Base-by-base conservation (phyloP, 2,113 vertebrate genomes). In the Lophura nycthemera region DNA sequence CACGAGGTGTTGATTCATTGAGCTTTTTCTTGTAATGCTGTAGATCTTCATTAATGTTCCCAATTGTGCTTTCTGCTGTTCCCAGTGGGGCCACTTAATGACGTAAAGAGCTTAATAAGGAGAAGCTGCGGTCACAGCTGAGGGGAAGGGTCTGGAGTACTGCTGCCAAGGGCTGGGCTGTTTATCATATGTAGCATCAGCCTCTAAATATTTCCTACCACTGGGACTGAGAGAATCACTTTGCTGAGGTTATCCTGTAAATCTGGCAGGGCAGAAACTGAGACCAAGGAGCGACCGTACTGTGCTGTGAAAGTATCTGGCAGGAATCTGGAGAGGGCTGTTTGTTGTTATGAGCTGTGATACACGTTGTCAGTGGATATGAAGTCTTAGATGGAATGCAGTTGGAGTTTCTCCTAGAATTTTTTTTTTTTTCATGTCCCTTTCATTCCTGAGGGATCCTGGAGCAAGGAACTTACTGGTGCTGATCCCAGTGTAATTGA, bases 31-130 rank as follows among this genome's bases (percentile, higher is more conserved):
- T 91, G 89, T 47, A 88, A 91, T 79, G 92, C 92, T 91, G 96
- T 96, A 96, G 93, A 97, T 97, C 96, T 97, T 97, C 97, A 97
- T 97, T 97, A 97, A 93, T 93, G 76, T 21, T 91, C 43, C 90
- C 42, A 14, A 65, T 89, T 78, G 86, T 88, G 92, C 59, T 92
- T 88, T 88, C 89, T 86, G 43, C 82, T 81, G 67, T 67, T 56
- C 91, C 96, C 96, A 80, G 34, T 4, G 92, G 77, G 92, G 57
- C 79, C 42, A 83, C 90, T 96, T 95, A 83, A 81, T 77, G 89
- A 92, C 93, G 96, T 81, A 92, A 95, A 95, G 77, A 91, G 93
- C 93, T 96, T 96, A 91, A 94, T 94, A 95, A 93, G 94, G n/a
- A 21, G 91, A 86, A 65, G 24, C 83, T 66, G 64, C 91, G 83